These are phyloP conservation scores for Euglossa dilemma DNA, from an alignment of 1,140 invertebrate genomes.

Conservation along the genomic window DNA sequence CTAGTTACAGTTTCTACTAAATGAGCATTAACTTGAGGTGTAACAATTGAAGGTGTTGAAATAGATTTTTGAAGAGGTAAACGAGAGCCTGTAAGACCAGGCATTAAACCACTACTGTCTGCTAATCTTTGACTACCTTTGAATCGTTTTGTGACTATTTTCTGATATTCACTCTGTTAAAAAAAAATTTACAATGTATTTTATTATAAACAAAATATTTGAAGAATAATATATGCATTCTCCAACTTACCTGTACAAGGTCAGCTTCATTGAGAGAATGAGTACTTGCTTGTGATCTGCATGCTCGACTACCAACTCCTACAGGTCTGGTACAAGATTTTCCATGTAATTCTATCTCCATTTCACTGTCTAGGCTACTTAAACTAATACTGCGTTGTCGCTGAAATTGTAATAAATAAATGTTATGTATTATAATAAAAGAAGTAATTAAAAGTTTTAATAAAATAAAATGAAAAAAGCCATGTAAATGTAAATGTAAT, in stretches of 20 bases:
- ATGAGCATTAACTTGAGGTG: constrained; percentile 83
- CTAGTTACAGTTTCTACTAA: constrained; percentile 75
- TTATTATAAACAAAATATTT: not conserved
- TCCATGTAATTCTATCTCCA: constrained; percentile 81
- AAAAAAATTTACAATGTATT: constrained; percentile 53
- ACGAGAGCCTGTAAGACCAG: constrained; percentile 83
- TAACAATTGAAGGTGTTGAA: constrained; percentile 94
- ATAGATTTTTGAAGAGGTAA: constrained; percentile 94
- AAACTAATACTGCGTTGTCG: constrained; percentile 82
- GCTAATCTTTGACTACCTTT: constrained; percentile 84
- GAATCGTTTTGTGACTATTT: constrained; percentile 83
- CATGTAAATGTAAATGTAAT: constrained; percentile 15
- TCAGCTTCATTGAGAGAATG: constrained; percentile 93
- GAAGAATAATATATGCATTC: constrained; percentile 13
- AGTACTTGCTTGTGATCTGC: constrained; percentile 88
- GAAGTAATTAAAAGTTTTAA: constrained; percentile 17
- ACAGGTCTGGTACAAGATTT: constrained; percentile 73
- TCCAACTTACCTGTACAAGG: constrained; percentile 85
- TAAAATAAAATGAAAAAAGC: constrained; percentile 45
- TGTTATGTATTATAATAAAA: constrained; percentile 2
- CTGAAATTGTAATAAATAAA: constrained; percentile 68
- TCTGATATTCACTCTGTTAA: constrained; percentile 84
- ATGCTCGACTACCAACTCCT: constrained; percentile 76
- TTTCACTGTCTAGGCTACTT: constrained; percentile 84
- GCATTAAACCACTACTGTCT: constrained; percentile 85